Base-by-base conservation (phyloP, 2,888 invertebrate species). In the Anagyrus pseudococci region DNA sequence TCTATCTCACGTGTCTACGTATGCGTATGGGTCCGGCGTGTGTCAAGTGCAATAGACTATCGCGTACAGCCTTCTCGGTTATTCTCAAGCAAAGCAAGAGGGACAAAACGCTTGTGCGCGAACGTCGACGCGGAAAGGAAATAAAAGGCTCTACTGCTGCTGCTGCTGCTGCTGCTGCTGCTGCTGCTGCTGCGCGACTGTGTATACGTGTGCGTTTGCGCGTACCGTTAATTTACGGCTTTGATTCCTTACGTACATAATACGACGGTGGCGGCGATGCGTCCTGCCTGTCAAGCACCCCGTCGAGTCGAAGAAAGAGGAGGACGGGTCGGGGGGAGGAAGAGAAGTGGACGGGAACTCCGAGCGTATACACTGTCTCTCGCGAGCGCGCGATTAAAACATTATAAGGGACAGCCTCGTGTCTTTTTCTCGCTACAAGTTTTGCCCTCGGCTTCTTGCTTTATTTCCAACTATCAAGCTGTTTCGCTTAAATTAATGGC, bases 261-360 rank as follows among this genome's bases (percentile, higher is more conserved):
- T 52, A 54, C 49, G 58, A 37, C 58, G 48, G 63, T 58, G 58
- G 55, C 54, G 68, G 64, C 57, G 65, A 59, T 63, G 67, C 66
- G 66, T 66, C 66, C 67, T 69, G 68, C 67, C 69, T 63, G 55
- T 63, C 62, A 62, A 69, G 62, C 62, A 54, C 65, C 48, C 63
- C 59, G 65, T 7, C 13, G 58, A 43, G 62, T 2, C 20, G 49
- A 10, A 49, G 33, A 49, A 49, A 37, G 33, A 37, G 4, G 17
- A 49, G 33, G 29, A 49, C 10, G 33, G 15, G 4, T 29, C 10
- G 23, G 25, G 40, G 19, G 17, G 40, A 25, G 50, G 33, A n/a
- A 20, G 46, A 26, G 46, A 48, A 60, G 41, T 59, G 41, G 61
- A 55, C 59, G 26, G 53, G 33, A 50, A 49, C 41, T 50, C 57